Evolutionary conservation across 1,140 invertebrate genomes (phyloP), one percentile per base, ranked within the genome.

Genomic region (Macrosteles quadrilineatus): DNA sequence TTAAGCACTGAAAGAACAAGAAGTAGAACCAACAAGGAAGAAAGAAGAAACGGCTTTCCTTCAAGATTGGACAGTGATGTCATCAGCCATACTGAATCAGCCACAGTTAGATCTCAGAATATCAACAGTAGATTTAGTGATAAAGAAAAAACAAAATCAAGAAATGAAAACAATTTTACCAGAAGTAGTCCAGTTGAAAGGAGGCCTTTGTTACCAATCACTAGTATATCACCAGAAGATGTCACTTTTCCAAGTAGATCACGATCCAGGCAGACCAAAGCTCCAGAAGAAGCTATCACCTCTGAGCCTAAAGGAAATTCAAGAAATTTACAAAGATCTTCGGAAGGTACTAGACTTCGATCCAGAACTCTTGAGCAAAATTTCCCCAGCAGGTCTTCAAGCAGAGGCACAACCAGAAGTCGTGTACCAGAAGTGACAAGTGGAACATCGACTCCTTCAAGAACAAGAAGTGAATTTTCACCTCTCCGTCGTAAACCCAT

Each of bases 211-310:
- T 21, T 50, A 19, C 21, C 55, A 21, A 29, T 25, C 25, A 59
- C 23, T 9, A 25, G 23, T 27, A 30, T 59, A 27, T 59, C 55
- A 59, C 27, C 55, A 59, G 55, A 59, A 59, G 55, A 59, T 59
- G 55, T 59, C 2, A 59, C 55, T 3, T 59, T 59, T 29, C 63
- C 23, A 66, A 45, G 3, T 17, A 43, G 23, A 45, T 66, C 32
- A 23, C 2, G 40, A 25, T 43, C 63, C 19, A 43, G 63, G 25
- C 21, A 45, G 12, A 21, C 32, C n/a, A 14, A n/a, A 1, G 1
- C 32, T 66, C 45, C 63, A 45, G 19, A 12, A 45, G 31, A 27
- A 45, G 1, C 6, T 45, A 9, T 29, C 14, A n/a, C 36, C 14
- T n/a, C 14, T 32, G 29, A 30, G 3, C 21, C 47, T 17, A 50